Base-by-base conservation (phyloP, 2,888 invertebrate species). In the Neocrepidodera transversa region DNA sequence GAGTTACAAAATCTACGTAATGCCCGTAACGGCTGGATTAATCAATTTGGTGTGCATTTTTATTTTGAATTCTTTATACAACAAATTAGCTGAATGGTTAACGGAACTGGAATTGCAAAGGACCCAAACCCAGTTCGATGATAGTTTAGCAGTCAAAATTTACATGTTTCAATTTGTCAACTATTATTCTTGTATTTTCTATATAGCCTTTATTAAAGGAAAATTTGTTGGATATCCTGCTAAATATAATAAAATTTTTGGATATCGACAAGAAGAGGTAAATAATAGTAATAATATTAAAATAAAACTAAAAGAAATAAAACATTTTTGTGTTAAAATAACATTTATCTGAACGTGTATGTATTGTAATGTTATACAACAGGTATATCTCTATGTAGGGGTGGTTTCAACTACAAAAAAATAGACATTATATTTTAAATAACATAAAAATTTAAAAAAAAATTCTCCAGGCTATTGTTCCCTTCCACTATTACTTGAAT, bases 91-190 rank as follows among this genome's bases (percentile, higher is more conserved):
- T 0, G 82, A 85, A 30, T 84, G 82, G 72, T 80, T 91, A 62
- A 91, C 91, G 5, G 89, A 92, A 77, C 81, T 88, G 81, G 89
- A 92, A 79, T 82, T 88, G 69, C 86, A 88, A 70, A 82, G 92
- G 65, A 93, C 93, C 0, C 92, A 93, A 80, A 88, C 89, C 2
- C 91, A 93, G 79, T 93, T 91, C 75, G 93, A 94, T 69, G 92
- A 93, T 73, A 91, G 91, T 74, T 83, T 93, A 52, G 91, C 93
- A 1, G 80, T 94, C 67, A 95, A 95, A 80, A 89, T 93, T 74
- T 94, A 93, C 78, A 80, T 92, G 66, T 89, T 94, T 67, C 92
- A 94, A 80, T 94, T 94, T 78, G 89, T 94, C 68, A 95, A 95
- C 80, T 93, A 90, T 78, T 95, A 94, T 78, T 88, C 92, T 1